Conservation (phyloP, 2,113 vertebrate species). For the Cephalopholis sonnerati region DNA sequence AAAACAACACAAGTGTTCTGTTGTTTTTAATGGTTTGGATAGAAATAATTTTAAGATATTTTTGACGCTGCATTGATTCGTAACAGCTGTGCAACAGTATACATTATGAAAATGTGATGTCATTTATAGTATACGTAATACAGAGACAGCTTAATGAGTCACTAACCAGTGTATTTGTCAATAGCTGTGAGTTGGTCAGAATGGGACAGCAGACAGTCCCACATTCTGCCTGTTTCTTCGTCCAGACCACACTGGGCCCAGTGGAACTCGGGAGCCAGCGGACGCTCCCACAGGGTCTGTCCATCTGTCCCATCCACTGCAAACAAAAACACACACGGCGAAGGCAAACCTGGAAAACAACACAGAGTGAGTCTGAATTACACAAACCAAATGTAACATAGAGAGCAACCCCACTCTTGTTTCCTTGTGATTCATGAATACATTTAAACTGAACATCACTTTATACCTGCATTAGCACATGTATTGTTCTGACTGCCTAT, state of each 20-base stretch:
- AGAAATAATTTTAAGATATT: too few relatives aligned
- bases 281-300: conserved; percentile 86
- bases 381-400: not conserved
- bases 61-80: not conserved
- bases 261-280: conserved; percentile 82
- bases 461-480: conserved; percentile 86
- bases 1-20: not conserved
- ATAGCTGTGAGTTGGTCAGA: conserved; percentile 82
- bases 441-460: too few relatives aligned
- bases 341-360: conserved; percentile 84
- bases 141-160: not conserved
- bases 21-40: not conserved
- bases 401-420: too few relatives aligned
- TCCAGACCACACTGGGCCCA: conserved; percentile 86
- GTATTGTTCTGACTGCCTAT: conserved; percentile 80
- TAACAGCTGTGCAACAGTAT: not conserved
- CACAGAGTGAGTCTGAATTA: not conserved
- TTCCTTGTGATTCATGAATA: not conserved
- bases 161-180: conserved; percentile 82
- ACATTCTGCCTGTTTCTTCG: not conserved
- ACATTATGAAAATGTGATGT: not conserved
- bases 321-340: conserved; percentile 86
- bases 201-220: conserved; percentile 85
- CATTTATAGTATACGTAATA: too few relatives aligned
- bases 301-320: conserved; percentile 90